Evolutionary conservation across 2,797 vertebrate species (phyloP).

Genomic region (Lophotriccus pileatus): DNA sequence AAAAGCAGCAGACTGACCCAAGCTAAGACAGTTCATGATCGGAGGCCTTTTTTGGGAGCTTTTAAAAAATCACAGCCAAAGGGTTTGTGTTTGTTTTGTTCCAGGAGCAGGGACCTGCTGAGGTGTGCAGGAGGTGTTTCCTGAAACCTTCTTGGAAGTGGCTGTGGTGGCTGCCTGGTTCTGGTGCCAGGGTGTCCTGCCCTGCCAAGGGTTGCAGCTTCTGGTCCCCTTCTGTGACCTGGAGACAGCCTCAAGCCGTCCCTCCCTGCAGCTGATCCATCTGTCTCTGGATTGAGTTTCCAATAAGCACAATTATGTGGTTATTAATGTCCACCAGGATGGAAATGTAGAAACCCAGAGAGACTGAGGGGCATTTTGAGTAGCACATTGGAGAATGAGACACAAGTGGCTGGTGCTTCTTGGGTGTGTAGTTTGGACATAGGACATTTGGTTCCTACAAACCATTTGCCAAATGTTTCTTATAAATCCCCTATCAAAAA

Average conservation of each 20-base stretch:
- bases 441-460: not conserved
- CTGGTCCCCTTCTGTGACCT: not conserved
- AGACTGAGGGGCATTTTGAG: not conserved
- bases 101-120: not conserved
- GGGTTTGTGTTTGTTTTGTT: not conserved
- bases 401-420: not conserved
- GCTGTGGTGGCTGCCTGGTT: not conserved
- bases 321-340: not conserved
- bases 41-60: not conserved
- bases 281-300: not conserved
- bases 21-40: not conserved
- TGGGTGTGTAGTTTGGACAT: fast-evolving
- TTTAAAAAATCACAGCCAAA: not conserved
- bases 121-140: not conserved
- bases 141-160: fast-evolving
- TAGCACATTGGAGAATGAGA: not conserved
- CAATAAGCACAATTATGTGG: not conserved
- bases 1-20: not conserved
- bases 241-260: not conserved
- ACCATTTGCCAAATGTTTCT: not conserved
- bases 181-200: not conserved
- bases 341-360: not conserved
- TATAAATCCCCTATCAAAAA: not conserved
- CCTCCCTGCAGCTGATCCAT: not conserved
- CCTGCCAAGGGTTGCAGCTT: not conserved